These are phyloP conservation scores for Xiphophorus hellerii DNA, from an alignment of 2,113 vertebrate genomes.

Conservation along the genomic window DNA sequence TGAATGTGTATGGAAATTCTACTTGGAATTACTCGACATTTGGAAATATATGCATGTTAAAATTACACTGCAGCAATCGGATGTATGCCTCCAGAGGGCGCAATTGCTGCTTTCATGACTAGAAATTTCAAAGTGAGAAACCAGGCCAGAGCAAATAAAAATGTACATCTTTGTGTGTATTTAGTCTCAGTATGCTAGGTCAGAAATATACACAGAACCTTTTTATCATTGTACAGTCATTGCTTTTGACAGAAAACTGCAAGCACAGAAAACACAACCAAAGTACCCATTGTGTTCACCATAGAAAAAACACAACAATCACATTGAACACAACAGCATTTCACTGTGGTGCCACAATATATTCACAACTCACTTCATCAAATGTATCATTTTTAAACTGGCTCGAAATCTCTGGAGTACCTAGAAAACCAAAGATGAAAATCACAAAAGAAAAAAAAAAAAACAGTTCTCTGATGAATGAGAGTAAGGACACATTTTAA, in stretches of 20 bases:
- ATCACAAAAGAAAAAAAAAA: constrained; percentile 46
- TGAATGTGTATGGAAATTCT: neutral
- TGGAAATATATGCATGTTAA: neutral
- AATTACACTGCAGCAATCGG: constrained; percentile 2
- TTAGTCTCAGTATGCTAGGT: constrained; percentile 79
- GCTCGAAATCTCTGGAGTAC: constrained; percentile 72
- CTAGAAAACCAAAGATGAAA: constrained; percentile 55
- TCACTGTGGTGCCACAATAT: constrained; percentile 76
- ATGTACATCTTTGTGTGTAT: constrained; percentile 57
- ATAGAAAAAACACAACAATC: constrained; percentile 89
- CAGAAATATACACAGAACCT: constrained; percentile 79
- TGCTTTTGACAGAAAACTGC: constrained; percentile 87
- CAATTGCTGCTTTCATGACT: constrained; percentile 18
- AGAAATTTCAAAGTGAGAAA: constrained; percentile 47
- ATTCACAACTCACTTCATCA: constrained; percentile 67
- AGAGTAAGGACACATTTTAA: constrained; percentile 56
- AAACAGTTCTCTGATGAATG: constrained; percentile 54
- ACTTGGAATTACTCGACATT: neutral
- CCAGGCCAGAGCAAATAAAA: constrained; percentile 42
- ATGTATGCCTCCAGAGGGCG: constrained; percentile 60
- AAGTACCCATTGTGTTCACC: constrained; percentile 85
- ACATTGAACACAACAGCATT: constrained; percentile 90
- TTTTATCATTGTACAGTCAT: constrained; percentile 75
- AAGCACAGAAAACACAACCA: constrained; percentile 88
- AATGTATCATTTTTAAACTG: constrained; percentile 69